Conservation (phyloP, 2,113 vertebrate genomes). For the Entelurus aequoreus region DNA sequence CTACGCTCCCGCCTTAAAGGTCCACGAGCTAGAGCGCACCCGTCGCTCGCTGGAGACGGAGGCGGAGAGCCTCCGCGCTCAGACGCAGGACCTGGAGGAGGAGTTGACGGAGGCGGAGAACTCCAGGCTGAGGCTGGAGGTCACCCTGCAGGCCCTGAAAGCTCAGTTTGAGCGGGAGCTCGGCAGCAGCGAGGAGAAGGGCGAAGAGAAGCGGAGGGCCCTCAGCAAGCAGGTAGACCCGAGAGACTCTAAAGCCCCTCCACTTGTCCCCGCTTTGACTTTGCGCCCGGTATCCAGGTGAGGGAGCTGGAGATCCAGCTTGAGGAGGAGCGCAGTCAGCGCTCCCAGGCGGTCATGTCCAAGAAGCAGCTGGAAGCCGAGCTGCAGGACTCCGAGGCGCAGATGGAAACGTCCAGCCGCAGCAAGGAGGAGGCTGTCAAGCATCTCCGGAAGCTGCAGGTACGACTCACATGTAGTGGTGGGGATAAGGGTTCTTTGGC, state of each 20-base stretch:
- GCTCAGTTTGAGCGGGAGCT: constrained; percentile 77
- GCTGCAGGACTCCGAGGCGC: constrained; percentile 79
- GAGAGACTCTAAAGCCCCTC: not conserved
- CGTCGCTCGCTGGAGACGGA: constrained; percentile 77
- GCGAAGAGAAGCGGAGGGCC: constrained; percentile 75
- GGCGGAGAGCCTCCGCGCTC: constrained; percentile 74
- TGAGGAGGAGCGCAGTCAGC: constrained; percentile 83
- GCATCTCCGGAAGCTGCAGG: constrained; percentile 82
- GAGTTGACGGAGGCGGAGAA: constrained; percentile 64
- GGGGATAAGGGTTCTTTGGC: too few relatives aligned
- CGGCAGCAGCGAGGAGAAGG: constrained; percentile 72
- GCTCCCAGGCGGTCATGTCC: constrained; percentile 70
- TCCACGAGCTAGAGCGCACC: constrained; percentile 83
- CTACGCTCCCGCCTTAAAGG: constrained; percentile 56
- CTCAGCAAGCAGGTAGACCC: constrained; percentile 74
- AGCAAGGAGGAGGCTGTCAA: constrained; percentile 80
- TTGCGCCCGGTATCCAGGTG: constrained; percentile 57
- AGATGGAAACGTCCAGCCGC: constrained; percentile 70
- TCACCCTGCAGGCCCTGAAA: constrained; percentile 75
- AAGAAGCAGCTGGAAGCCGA: constrained; percentile 84
- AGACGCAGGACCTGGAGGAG: constrained; percentile 72
- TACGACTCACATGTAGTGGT: constrained; percentile 22
- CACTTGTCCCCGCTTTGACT: not conserved
- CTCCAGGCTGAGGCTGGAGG: constrained; percentile 70
- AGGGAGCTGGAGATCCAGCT: constrained; percentile 80